Evolutionary conservation across 2,113 vertebrate genomes (phyloP).

Genomic region (Heteronetta atricapilla): DNA sequence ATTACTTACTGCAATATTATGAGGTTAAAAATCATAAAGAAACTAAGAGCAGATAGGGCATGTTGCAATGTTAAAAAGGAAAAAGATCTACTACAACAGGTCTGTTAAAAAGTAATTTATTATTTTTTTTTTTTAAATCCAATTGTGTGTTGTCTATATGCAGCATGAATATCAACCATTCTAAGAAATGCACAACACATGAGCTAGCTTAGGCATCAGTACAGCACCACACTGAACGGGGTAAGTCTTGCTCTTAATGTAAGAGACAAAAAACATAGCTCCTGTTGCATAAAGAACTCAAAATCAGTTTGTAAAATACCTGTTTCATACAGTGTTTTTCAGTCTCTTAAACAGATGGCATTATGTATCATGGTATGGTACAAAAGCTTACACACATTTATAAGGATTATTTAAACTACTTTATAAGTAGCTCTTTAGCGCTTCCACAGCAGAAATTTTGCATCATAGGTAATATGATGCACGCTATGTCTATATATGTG

Average conservation of each 20-base stretch:
- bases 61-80: not conserved
- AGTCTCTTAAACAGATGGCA: not conserved
- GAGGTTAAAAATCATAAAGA: not conserved
- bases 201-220: not conserved
- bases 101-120: not conserved
- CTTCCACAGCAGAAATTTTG: not conserved
- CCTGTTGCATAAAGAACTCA: not conserved
- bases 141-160: not conserved
- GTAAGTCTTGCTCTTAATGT: not conserved
- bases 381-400: not conserved
- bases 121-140: not conserved
- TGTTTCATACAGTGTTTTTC: not conserved
- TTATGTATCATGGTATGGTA: not conserved
- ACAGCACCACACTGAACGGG: not conserved
- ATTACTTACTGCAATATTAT: not conserved
- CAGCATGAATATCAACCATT: not conserved
- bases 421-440: not conserved
- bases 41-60: not conserved
- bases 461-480: not conserved
- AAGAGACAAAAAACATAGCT: not conserved
- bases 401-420: not conserved
- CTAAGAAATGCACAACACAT: not conserved
- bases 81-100: not conserved
- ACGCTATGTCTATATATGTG: not conserved
- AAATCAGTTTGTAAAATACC: not conserved